Evolutionary conservation across 2,888 invertebrate genomes (phyloP).

Genomic region (Drosophila mercatorum): DNA sequence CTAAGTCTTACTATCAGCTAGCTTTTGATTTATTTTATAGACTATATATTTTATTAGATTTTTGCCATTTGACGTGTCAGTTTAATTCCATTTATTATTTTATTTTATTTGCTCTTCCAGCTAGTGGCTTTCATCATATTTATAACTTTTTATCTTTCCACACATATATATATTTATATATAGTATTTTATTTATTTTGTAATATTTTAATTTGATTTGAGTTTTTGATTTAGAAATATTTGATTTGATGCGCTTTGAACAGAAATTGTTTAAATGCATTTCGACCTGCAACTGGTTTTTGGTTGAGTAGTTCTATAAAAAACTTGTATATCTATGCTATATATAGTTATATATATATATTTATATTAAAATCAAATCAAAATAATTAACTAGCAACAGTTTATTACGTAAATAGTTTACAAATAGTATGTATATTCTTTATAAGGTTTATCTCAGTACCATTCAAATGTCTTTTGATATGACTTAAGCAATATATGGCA

Average conservation of each 20-base stretch:
- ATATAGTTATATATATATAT: slow-evolving; percentile 7
- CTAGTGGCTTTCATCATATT: slow-evolving; percentile 13
- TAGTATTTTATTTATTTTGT: slow-evolving; percentile 15
- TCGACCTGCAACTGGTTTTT: slow-evolving; percentile 63
- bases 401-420: slow-evolving; percentile 73
- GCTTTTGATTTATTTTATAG: slow-evolving; percentile 27
- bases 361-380: slow-evolving; percentile 19
- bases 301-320: slow-evolving; percentile 10
- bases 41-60: slow-evolving; percentile 8
- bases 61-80: slow-evolving; percentile 12
- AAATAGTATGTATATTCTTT: slow-evolving; percentile 56
- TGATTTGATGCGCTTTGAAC: slow-evolving; percentile 39
- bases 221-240: slow-evolving; percentile 60
- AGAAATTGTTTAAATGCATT: slow-evolving; percentile 63
- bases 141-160: slow-evolving; percentile 53
- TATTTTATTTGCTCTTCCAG: slow-evolving; percentile 16
- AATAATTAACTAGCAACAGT: slow-evolving; percentile 62
- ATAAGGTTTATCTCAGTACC: slow-evolving; percentile 71
- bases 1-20: slow-evolving; percentile 22
- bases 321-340: slow-evolving; percentile 22
- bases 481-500: slow-evolving; percentile 71
- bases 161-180: slow-evolving; percentile 28
- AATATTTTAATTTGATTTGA: slow-evolving; percentile 62
- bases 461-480: slow-evolving; percentile 79
- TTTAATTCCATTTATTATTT: slow-evolving; percentile 17